Base-by-base conservation (phyloP, 1,140 invertebrate genomes). In the Arctopsyche grandis region DNA sequence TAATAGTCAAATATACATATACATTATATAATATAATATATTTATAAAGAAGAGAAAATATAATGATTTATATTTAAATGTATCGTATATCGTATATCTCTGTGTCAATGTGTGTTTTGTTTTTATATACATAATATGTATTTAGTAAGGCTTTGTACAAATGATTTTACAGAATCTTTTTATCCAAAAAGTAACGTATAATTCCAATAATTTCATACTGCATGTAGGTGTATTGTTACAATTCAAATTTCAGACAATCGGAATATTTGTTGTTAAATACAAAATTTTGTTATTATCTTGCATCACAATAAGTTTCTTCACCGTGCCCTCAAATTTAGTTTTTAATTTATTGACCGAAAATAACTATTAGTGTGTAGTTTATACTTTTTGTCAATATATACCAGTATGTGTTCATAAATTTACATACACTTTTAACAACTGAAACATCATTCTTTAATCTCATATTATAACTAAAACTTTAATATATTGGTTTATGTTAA, bases 361-460 rank as follows among this genome's bases (percentile, higher is more conserved):
- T 71, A 71, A 71, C 69, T 46, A 46, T 71, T 71, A 44, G 38
- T 46, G 0, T 71, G 14, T 44, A 71, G 44, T 16, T 29, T 71
- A 44, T 46, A 46, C 9, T 22, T 71, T 71, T 71, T 71, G 69
- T 71, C 69, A 71, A 71, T 71, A 38, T 38, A 74, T 74, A 74
- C 71, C 71, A 56, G 52, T 74, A 74, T 74, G 71, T 74, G 71
- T 74, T 74, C 71, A 74, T 74, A 46, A 74, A 74, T 66, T 66
- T 66, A 66, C 24, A 66, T 66, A 60, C 16, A 19, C 16, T 19
- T 9, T 60, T 16, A 60, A 60, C 56, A 38, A 38, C 29, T 38
- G 29, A 38, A 38, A 38, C 29, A 38, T 38, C 29, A 38, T 38
- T 38, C 29, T 4, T 38, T 38, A 38, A 7, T 38, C 29, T 38